phyloP scores from a whole-genome alignment of 2,113 vertebrate genomes.

The Spea bombifrons region DNA sequence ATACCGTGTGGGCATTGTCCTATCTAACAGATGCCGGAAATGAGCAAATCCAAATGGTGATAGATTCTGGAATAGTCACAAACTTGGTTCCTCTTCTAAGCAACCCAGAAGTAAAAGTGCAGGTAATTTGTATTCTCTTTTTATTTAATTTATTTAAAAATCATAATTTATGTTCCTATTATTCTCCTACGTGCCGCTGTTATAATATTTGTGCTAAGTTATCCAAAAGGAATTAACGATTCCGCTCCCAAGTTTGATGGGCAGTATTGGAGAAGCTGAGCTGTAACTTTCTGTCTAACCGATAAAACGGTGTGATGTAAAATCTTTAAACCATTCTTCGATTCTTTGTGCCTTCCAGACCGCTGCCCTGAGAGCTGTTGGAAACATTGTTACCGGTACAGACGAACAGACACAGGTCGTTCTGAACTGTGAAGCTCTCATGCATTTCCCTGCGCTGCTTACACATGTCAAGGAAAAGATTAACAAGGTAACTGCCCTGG shows the following conservation, averaged over 20 bases:
- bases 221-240: no score
- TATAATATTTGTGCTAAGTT: no score
- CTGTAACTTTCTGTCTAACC: no score
- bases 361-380: constrained; percentile 91
- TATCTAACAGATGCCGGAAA: constrained; percentile 98
- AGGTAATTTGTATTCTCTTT: constrained; percentile 70
- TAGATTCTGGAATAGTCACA: constrained; percentile 94
- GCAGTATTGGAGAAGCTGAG: no score
- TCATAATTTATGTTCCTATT: not conserved
- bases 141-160: not conserved
- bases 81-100: constrained; percentile 96
- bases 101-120: constrained; percentile 99
- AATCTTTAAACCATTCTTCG: no score
- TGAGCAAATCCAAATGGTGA: constrained; percentile 99
- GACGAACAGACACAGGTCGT: constrained; percentile 98
- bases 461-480: constrained; percentile 99
- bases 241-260: no score
- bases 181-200: no score
- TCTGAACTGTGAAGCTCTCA: constrained; percentile 93
- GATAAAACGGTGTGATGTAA: no score
- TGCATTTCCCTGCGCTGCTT: constrained; percentile 93
- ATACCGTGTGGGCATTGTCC: constrained; percentile 97
- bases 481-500: constrained; percentile 83
- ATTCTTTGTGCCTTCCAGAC: constrained; percentile 69
- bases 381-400: constrained; percentile 97